These are phyloP conservation scores for Rhineura floridana DNA, from an alignment of 2,113 vertebrate genomes.

Conservation along the genomic window DNA sequence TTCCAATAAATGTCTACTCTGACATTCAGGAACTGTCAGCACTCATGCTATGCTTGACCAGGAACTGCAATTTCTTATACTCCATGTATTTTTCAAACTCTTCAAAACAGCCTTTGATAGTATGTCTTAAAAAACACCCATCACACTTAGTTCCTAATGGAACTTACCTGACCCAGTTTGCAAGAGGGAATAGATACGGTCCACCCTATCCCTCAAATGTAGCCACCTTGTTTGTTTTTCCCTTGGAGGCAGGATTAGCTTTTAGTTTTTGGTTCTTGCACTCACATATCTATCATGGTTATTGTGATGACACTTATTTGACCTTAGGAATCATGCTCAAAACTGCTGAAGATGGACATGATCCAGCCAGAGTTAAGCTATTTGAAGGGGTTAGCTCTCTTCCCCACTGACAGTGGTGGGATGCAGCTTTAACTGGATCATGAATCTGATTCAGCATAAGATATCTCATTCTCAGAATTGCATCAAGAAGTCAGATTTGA, in stretches of 20 bases:
- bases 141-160: neutral
- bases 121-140: neutral
- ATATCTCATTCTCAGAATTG: neutral
- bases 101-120: constrained; percentile 27
- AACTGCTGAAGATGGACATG: neutral
- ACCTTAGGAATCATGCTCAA: neutral
- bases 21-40: constrained; percentile 11
- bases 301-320: neutral
- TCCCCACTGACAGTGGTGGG: neutral
- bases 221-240: neutral
- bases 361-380: neutral
- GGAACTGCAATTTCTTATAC: constrained; percentile 26
- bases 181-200: neutral
- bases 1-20: constrained; percentile 33
- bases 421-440: neutral
- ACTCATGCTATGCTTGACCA: constrained; percentile 25
- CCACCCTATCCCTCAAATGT: neutral
- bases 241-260: neutral
- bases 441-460: no score
- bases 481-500: neutral
- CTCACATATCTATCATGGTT: neutral
- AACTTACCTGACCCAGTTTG: neutral
- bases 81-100: constrained; percentile 23
- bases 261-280: neutral
- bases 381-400: neutral